Evolutionary conservation across 2,888 invertebrate species (phyloP).

Genomic region (Conomelus anceps): DNA sequence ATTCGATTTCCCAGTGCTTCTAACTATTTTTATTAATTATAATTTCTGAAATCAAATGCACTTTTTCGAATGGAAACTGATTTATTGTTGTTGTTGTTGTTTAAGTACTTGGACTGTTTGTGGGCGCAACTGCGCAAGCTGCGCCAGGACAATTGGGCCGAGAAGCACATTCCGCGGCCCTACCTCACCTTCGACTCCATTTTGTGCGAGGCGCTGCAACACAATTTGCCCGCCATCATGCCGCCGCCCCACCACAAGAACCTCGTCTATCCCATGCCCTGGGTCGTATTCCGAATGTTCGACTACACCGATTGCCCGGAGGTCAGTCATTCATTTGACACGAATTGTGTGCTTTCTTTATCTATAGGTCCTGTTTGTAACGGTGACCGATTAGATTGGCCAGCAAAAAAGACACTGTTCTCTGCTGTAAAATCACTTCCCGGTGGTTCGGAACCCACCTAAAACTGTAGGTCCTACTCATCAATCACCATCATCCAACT

Average conservation of each 20-base stretch:
- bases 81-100: constrained; percentile 10
- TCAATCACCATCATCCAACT: too few species aligned
- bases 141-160: constrained; percentile 91
- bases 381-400: too few species aligned
- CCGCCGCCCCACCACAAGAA: constrained; percentile 91
- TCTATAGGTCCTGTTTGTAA: background rate
- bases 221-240: constrained; percentile 83
- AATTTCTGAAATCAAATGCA: background rate
- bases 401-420: too few species aligned
- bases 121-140: constrained; percentile 93
- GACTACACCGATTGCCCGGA: constrained; percentile 98
- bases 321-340: constrained; percentile 40
- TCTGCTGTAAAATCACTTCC: too few species aligned
- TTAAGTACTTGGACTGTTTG: constrained; percentile 82
- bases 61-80: background rate
- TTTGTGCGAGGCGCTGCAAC: constrained; percentile 91
- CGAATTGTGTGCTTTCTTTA: background rate
- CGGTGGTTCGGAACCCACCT: too few species aligned
- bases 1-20: too few species aligned
- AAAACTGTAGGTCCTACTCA: too few species aligned
- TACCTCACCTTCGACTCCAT: constrained; percentile 94
- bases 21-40: too few species aligned
- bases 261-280: constrained; percentile 88
- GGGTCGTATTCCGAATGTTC: constrained; percentile 93
- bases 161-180: constrained; percentile 91